Conservation (phyloP, 2,797 vertebrate genomes). For the Sus cebifrons region DNA sequence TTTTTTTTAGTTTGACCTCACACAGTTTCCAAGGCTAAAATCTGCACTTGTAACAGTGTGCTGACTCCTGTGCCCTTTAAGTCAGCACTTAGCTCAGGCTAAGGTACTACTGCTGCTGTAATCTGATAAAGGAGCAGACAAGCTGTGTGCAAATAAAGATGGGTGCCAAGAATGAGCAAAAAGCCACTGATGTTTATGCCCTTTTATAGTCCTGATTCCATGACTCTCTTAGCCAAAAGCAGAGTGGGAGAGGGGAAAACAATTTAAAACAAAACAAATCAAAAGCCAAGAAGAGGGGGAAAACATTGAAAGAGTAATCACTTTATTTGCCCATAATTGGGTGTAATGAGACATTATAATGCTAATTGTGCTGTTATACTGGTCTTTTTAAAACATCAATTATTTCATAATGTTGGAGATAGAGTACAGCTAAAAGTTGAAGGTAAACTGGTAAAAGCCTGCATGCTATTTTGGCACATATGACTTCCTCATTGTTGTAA, state of each 20-base stretch:
- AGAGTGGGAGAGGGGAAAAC: not conserved
- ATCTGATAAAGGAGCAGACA: slow-evolving; percentile 79
- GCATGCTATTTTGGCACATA: not conserved
- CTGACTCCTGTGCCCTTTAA: slow-evolving; percentile 80
- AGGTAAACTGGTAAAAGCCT: slow-evolving; percentile 46
- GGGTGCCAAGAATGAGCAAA: slow-evolving; percentile 84
- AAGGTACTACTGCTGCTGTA: slow-evolving; percentile 68
- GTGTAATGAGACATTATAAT: not conserved
- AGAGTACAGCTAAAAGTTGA: slow-evolving; percentile 15
- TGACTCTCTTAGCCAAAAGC: slow-evolving; percentile 62
- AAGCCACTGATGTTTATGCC: slow-evolving; percentile 80
- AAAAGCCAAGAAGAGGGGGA: slow-evolving; percentile 57
- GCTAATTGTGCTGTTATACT: not conserved
- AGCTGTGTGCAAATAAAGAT: slow-evolving; percentile 80
- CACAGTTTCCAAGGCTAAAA: slow-evolving; percentile 59
- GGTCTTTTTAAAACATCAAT: not conserved
- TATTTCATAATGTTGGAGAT: not conserved
- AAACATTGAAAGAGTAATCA: not conserved
- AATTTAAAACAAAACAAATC: slow-evolving; percentile 68
- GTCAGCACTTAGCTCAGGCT: slow-evolving; percentile 69
- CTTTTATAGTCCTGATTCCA: slow-evolving; percentile 84
- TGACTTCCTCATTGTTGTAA: not conserved
- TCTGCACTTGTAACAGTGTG: not conserved
- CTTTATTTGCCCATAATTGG: slow-evolving; percentile 39
- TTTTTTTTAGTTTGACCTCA: slow-evolving; percentile 8